phyloP scores from a whole-genome alignment of 1,140 invertebrate genomes.

The Eufriesea mexicana region DNA sequence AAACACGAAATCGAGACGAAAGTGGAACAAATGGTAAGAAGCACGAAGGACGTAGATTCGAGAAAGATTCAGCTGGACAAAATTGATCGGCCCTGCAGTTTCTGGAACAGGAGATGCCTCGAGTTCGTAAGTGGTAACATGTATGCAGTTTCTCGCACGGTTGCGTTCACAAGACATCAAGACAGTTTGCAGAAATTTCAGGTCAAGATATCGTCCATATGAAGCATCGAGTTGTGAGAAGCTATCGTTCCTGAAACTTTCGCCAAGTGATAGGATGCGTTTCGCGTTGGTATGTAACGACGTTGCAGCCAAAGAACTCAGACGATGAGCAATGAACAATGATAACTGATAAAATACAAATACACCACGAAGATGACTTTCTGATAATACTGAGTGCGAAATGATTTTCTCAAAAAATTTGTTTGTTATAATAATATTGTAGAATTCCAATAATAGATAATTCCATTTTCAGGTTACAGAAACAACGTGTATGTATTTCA shows the following conservation, averaged over 20 bases:
- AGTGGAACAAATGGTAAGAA: neutral
- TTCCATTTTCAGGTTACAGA: too few relatives aligned
- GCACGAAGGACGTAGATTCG: neutral
- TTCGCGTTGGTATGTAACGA: neutral
- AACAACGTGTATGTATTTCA: too few relatives aligned
- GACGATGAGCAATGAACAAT: too few relatives aligned
- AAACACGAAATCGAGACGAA: neutral
- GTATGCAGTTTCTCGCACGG: conserved; percentile 19
- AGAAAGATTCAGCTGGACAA: conserved; percentile 18
- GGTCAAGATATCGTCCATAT: conserved; percentile 45
- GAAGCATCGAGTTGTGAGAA: conserved; percentile 9
- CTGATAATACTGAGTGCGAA: too few relatives aligned
- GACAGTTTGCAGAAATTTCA: conserved; percentile 46
- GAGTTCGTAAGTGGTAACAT: conserved; percentile 6
- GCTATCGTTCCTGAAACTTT: conserved; percentile 40
- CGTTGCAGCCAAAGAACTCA: too few relatives aligned
- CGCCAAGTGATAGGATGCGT: neutral
- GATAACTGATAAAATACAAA: too few relatives aligned
- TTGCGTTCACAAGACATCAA: conserved; percentile 31
- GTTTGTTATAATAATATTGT: too few relatives aligned
- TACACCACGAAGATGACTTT: too few relatives aligned
- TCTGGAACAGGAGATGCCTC: conserved; percentile 10
- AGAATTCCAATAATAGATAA: too few relatives aligned
- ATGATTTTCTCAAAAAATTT: too few relatives aligned
- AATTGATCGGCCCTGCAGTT: conserved; percentile 32